Evolutionary conservation across 2,113 vertebrate species (phyloP), one percentile per base, ranked within the genome.

Genomic region (Dicerorhinus sumatrensis): DNA sequence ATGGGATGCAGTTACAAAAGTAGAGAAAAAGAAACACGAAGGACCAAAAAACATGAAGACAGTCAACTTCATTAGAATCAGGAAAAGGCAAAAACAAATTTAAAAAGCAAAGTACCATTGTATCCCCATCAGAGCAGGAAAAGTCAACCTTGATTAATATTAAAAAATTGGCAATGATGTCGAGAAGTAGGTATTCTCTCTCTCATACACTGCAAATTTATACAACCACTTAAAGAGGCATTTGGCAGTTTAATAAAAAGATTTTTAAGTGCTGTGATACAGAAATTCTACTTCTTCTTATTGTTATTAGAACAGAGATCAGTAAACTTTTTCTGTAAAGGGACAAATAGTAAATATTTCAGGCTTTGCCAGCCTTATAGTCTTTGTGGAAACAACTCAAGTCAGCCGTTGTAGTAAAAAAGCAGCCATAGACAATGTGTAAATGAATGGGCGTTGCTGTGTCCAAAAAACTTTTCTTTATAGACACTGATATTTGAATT

Each of bases 201-300:
- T 86, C 36, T 51, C 42, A 87, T 33, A 72, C 33, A 70, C 25
- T 89, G 16, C 29, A 90, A 36, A 75, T 67, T 36, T 9, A 42
- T 33, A 87, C 2, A 75, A 82, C 14, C 11, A 69, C 36, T 70
- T 84, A 69, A 33, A 95, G 18, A 36, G 12, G 11, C 51, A 97
- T 51, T 79, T 92, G 62, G 75, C 7, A 73, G 76, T 36, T 89
- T 62, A 33, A 67, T 95, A 51, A 54, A 54, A 54, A 54, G 14
- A 33, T 87, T 36, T n/a, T 76, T 72, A 56, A 86, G 56, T 36
- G n/a, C n/a, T 69, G 2, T 56, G 13, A 91, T 79, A 89, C 2
- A 97, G 48, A 91, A 94, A 89, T 81, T 70, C 29, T 79, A 39
- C 48, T 79, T 89, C 48, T 92, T 81, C 31, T n/a, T 62, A 42